Conservation (phyloP, 1,140 invertebrate genomes). For the Zeugodacus cucurbitae region DNA sequence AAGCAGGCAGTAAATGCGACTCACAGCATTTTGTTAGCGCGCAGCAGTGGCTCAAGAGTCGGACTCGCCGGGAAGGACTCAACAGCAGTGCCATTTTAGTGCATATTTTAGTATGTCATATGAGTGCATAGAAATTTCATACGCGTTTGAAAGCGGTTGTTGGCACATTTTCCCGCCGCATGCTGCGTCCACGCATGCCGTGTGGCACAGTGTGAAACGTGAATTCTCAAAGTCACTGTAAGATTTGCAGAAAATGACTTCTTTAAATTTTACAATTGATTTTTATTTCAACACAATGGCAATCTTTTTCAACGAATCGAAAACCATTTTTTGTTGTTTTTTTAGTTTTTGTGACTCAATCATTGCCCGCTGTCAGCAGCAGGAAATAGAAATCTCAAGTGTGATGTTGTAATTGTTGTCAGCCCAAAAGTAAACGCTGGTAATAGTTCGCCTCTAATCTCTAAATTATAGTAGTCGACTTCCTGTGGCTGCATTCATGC, state of each 20-base stretch:
- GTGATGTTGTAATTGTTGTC: background rate
- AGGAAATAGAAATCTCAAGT: constrained; percentile 35
- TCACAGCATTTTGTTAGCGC: background rate
- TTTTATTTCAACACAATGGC: background rate
- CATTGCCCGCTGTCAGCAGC: constrained; percentile 4
- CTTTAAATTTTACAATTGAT: background rate
- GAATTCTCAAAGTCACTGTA: background rate
- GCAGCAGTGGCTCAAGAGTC: background rate
- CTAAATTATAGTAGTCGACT: constrained; percentile 1
- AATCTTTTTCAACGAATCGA: background rate
- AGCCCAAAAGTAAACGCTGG: background rate
- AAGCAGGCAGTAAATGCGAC: background rate
- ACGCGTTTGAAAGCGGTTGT: background rate
- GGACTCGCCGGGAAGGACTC: background rate
- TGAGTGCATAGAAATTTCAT: background rate
- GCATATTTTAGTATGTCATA: background rate
- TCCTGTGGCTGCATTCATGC: background rate
- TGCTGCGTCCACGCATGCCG: background rate
- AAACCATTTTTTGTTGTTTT: background rate
- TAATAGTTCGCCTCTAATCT: background rate
- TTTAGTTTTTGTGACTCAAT: background rate
- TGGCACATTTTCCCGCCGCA: background rate
- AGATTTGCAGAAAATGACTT: constrained; percentile 22
- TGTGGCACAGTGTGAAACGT: background rate
- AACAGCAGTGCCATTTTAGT: background rate